Conservation (phyloP, 1,140 invertebrate genomes). For the Geopemphigus sp. region DNA sequence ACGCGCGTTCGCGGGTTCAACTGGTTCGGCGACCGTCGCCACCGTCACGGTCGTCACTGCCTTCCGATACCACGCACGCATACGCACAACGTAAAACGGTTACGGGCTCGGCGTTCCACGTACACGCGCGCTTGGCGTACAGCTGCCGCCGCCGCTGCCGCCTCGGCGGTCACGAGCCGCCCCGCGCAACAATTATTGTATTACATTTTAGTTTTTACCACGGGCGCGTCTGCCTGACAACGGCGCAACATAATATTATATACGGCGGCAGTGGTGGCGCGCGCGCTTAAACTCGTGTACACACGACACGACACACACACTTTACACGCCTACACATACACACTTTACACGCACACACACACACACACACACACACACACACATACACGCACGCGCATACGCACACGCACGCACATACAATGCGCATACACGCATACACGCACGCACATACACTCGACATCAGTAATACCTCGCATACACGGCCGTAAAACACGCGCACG, state of each 20-base stretch:
- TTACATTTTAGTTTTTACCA: slow-evolving; percentile 1
- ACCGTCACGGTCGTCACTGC: neutral
- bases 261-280: too few species aligned
- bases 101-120: neutral
- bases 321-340: too few species aligned
- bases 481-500: neutral
- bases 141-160: neutral
- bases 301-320: too few species aligned
- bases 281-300: too few species aligned
- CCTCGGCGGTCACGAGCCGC: slow-evolving; percentile 15
- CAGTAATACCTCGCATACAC: too few species aligned
- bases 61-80: neutral
- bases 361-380: too few species aligned
- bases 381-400: too few species aligned
- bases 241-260: too few species aligned
- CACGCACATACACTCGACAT: too few species aligned
- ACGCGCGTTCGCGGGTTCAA: neutral
- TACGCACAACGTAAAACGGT: neutral
- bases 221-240: too few species aligned
- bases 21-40: neutral
- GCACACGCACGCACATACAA: too few species aligned
- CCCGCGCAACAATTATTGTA: slow-evolving; percentile 41
- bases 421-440: too few species aligned
- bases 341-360: neutral
- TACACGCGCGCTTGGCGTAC: neutral